Conservation (phyloP, 2,797 vertebrate genomes). For the Geotrypetes seraphini region DNA sequence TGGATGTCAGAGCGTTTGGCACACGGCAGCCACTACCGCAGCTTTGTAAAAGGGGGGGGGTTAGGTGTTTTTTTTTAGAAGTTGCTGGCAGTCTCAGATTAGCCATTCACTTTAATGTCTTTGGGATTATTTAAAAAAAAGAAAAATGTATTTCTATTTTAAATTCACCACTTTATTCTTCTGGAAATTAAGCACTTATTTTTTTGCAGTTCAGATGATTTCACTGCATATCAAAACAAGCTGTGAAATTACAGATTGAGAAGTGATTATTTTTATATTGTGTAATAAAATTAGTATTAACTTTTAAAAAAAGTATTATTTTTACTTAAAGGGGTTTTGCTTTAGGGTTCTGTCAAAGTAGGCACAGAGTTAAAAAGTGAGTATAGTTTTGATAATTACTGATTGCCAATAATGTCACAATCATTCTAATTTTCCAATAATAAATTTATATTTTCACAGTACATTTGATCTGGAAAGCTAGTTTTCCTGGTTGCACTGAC, state of each 20-base stretch:
- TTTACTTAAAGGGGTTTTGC: too few relatives aligned
- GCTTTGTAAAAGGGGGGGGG: too few relatives aligned
- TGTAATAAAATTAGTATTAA: conserved; percentile 67
- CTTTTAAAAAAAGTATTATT: conserved; percentile 54
- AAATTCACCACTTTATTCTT: conserved; percentile 7
- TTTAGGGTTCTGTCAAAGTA: conserved; percentile 55
- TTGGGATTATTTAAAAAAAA: conserved; percentile 17
- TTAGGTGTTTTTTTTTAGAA: too few relatives aligned
- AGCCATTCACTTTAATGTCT: too few relatives aligned
- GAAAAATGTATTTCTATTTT: conserved; percentile 7
- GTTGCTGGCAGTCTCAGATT: too few relatives aligned
- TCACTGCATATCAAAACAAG: conserved; percentile 39
- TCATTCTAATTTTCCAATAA: too few relatives aligned
- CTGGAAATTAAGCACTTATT: conserved; percentile 1
- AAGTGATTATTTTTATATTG: conserved; percentile 60
- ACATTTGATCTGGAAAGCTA: too few relatives aligned
- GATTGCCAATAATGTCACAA: too few relatives aligned
- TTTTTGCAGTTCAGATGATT: conserved; percentile 6
- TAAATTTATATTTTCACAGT: too few relatives aligned
- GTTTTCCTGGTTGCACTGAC: too few relatives aligned
- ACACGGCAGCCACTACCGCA: too few relatives aligned
- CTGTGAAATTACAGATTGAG: conserved; percentile 45
- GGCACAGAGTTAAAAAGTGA: conserved; percentile 38
- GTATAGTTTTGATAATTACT: conserved; percentile 34
- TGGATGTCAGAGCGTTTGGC: too few relatives aligned